Base-by-base conservation (phyloP, 2,113 vertebrate genomes). In the Gymnorhina tibicen region DNA sequence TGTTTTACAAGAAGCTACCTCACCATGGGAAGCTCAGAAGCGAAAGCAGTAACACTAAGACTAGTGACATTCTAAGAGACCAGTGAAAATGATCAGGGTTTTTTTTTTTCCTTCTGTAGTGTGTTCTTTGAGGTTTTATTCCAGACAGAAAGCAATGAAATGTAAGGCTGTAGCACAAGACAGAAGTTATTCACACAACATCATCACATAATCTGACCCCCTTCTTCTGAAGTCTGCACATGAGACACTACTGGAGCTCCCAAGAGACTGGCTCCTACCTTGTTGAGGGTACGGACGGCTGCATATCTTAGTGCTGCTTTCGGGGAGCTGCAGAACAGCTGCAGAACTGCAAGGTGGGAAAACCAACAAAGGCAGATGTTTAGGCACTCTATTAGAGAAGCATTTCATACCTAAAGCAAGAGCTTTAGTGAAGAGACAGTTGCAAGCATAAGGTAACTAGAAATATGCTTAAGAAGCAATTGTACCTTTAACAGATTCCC, bases 271-370 rank as follows among this genome's bases (percentile, higher is more conserved):
- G 52, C 20, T 77, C 96, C 94, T 97, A 98, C 98, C 98, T 98
- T 98, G 85, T 98, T 98, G 89, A 98, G 98, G 27, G 98, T 98
- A 39, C 98, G 98, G 49, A 98, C 98, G 0, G 98, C 98, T 16
- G 98, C 98, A 0, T 98, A 98, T 35, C 98, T 98, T 74, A 98
- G 98, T 0, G 98, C 98, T 5, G 98, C 98, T 96, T 98, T 98
- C 0, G 98, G 98, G 4, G 98, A 98, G 95, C 98, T 98, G 91
- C 98, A 98, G 94, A 98, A 98, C 62, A 98, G 95, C 96, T 98
- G 98, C 60, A 98, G 96, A 96, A 98, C 98, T 98, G 97, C 47
- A 89, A 93, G 56, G 60, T 8, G 47, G 77, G 89, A 84, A 97
- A 46, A 92, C 24, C 87, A 69, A 37, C 27, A 74, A 11, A 41